Conservation (phyloP, 2,113 vertebrate species). For the Paracanthobrama guichenoti region DNA sequence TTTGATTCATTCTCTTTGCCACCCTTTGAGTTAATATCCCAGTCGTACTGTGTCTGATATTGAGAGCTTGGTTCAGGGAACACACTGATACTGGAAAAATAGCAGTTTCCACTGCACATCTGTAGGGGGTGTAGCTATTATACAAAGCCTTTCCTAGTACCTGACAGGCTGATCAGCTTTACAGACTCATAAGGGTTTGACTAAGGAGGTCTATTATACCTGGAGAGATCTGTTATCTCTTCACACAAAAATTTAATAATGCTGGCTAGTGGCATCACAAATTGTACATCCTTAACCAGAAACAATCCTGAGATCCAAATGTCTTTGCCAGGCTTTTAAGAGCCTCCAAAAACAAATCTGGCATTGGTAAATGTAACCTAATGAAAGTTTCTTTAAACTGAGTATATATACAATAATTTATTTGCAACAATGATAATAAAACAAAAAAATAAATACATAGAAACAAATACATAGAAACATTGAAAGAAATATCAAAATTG, state of each 20-base stretch:
- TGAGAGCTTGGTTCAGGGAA: background rate
- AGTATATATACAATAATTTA: no score
- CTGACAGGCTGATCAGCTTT: background rate
- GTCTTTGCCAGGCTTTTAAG: background rate
- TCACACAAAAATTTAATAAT: background rate
- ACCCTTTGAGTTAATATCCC: conserved; percentile 12
- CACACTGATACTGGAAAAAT: background rate
- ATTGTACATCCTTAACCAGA: background rate
- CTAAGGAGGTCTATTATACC: background rate
- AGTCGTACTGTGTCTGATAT: conserved; percentile 16
- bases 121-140: background rate
- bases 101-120: background rate
- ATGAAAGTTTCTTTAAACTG: background rate
- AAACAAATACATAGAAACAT: background rate
- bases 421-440: background rate
- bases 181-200: background rate
- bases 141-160: background rate
- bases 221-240: background rate
- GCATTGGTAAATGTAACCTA: background rate
- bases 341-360: background rate
- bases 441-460: background rate
- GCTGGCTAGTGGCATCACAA: background rate
- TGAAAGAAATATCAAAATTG: background rate
- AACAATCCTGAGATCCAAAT: background rate
- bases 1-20: conserved; percentile 19